Evolutionary conservation across 2,888 invertebrate species (phyloP).

Genomic region (Scrobipalpa costella): DNA sequence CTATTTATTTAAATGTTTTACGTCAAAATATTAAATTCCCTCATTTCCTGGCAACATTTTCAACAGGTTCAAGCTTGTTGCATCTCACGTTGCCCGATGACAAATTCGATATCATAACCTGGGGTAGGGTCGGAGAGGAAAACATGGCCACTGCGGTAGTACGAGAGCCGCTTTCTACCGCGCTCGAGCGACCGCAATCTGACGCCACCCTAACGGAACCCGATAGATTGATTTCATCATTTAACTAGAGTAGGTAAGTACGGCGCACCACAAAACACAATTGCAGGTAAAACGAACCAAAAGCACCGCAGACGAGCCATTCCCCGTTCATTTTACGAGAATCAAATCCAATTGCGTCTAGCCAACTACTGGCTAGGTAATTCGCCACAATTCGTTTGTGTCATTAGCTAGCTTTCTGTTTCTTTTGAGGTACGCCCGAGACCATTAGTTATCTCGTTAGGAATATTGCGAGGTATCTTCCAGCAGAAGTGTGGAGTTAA

Average conservation of each 20-base stretch:
- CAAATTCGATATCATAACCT: conserved; percentile 27
- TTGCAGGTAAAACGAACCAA: neutral
- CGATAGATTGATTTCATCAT: conserved; percentile 12
- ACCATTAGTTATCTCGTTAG: conserved; percentile 33
- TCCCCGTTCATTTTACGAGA: conserved; percentile 4
- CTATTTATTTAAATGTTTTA: conserved; percentile 16
- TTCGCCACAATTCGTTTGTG: conserved; percentile 25
- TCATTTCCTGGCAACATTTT: conserved; percentile 24
- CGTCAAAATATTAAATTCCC: conserved; percentile 25
- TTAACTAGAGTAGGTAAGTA: neutral
- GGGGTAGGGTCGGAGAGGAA: conserved; percentile 15
- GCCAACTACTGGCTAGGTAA: conserved; percentile 10
- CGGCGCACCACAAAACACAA: neutral
- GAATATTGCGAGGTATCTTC: conserved; percentile 28
- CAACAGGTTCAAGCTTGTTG: conserved; percentile 35
- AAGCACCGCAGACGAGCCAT: neutral
- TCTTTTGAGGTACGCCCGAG: conserved; percentile 35
- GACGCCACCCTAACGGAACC: conserved; percentile 31
- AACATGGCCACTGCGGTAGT: conserved; percentile 12
- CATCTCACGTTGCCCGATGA: conserved; percentile 21
- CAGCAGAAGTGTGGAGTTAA: neutral
- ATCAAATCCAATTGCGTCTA: conserved; percentile 24
- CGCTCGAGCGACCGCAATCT: conserved; percentile 44
- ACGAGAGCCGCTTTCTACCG: conserved; percentile 32
- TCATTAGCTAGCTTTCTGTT: conserved; percentile 34